Conservation (phyloP, 2,888 invertebrate species). For the Eubasilissa splendida region DNA sequence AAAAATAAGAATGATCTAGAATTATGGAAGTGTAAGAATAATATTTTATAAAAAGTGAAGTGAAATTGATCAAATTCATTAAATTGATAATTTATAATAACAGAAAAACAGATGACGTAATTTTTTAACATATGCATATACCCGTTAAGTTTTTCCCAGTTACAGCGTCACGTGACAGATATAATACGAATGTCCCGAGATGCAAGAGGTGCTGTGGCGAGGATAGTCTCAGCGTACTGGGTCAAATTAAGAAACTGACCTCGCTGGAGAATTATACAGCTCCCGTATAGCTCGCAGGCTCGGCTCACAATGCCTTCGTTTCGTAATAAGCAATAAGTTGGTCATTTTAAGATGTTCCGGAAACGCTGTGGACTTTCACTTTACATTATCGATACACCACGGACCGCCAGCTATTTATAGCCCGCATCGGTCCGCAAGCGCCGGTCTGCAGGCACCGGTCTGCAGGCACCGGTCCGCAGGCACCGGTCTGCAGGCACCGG, state of each 20-base stretch:
- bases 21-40: too few species aligned
- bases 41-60: too few species aligned
- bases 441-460: too few species aligned
- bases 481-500: neutral
- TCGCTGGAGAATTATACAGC: neutral
- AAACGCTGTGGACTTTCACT: conserved; percentile 38
- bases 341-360: conserved; percentile 41
- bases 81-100: too few species aligned
- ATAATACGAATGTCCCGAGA: too few species aligned
- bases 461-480: neutral
- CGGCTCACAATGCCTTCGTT: conserved; percentile 9
- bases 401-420: conserved; percentile 40
- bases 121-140: too few species aligned
- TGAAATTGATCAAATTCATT: too few species aligned
- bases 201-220: too few species aligned
- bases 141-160: too few species aligned
- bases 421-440: neutral
- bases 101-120: too few species aligned
- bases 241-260: neutral
- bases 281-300: conserved; percentile 3
- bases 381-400: conserved; percentile 30
- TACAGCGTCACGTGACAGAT: too few species aligned
- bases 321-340: conserved; percentile 42
- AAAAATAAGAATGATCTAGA: too few species aligned
- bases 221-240: neutral